Evolutionary conservation across 2,797 vertebrate species (phyloP), one percentile per base, ranked within the genome.

Genomic region (Perodicticus potto): DNA sequence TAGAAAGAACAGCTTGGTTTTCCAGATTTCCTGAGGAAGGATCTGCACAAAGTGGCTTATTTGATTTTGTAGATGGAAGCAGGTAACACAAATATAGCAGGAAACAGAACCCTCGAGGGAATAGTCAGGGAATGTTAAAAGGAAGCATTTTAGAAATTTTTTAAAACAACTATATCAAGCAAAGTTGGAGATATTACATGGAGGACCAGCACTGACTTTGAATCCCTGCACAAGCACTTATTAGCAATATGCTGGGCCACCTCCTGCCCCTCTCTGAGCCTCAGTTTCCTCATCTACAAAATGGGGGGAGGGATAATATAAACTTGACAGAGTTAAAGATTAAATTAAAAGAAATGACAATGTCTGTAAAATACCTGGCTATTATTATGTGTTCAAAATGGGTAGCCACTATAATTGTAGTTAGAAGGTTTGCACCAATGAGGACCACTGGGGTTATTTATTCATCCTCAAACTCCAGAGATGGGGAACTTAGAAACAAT

Each of bases 11-110:
- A 97, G 96, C 88, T 93, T 85, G 40, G 96, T 96, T 97, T 97
- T 97, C 97, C 97, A 98, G 96, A 97, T 97, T 98, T 97, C 97
- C 96, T 98, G 96, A 97, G 97, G 97, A 97, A 98, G 95, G 96
- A 97, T 97, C 96, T 96, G 67, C 85, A 95, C 92, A 82, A 83
- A 97, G 89, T 94, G 87, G 94, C 87, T 97, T 96, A 98, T 98
- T 98, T 97, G 89, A 98, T 97, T 96, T 97, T 96, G 81, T 91
- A 97, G 91, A 96, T 84, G 90, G 97, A 98, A 97, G 91, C 96
- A 97, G 96, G 97, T 97, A 97, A 90, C 95, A 88, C 7, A 23
- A 92, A 97, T 77, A 83, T 95, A 95, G 95, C 97, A 97, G 97
- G 96, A 98, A 97, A 88, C 93, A 93, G 76, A 97, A 77, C 74